Evolutionary conservation across 2,888 invertebrate genomes (phyloP), one percentile per base, ranked within the genome.

Genomic region (Mythimna vitellina): DNA sequence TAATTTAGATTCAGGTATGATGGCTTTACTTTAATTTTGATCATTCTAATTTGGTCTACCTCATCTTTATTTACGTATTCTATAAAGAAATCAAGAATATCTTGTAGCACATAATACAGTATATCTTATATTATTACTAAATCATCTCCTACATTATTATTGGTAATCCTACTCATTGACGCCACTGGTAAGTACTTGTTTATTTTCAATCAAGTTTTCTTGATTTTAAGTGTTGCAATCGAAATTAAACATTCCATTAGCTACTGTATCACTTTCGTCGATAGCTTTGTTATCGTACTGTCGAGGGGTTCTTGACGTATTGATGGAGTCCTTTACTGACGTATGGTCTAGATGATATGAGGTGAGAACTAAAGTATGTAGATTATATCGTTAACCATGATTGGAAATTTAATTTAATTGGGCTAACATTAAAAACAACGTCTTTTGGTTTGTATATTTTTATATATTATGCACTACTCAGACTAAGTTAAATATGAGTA

Each of bases 241-340:
- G 46, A 72, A 77, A 67, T 61, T 76, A 49, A 67, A 57, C 46
- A 71, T 72, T 72, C 56, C 56, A 67, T 53, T 53, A 53, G 81
- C 66, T 79, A 67, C 81, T 81, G 81, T 77, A 72, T 51, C 22
- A 51, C 60, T 64, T 64, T 53, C n/a, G 7, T 32, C 38, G 32
- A 66, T 75, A n/a, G 35, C n/a, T 76, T 69, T 46, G 57, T 76
- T 70, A 65, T 65, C 38, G 6, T n/a, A n/a, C n/a, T n/a, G n/a
- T 38, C 4, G 53, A 71, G 22, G 42, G 29, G 25, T 61, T 35
- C 51, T 63, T 72, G 60, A 57, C 32, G 56, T 54, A 49, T 7
- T 53, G 58, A 63, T 70, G 63, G 14, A 76, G 14, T n/a, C 62
- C 10, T 54, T 61, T 57, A 65, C 57, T 70, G 65, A 70, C 35